These are phyloP conservation scores for Pangasianodon hypophthalmus DNA, from an alignment of 2,113 vertebrate species.

Conservation along the genomic window DNA sequence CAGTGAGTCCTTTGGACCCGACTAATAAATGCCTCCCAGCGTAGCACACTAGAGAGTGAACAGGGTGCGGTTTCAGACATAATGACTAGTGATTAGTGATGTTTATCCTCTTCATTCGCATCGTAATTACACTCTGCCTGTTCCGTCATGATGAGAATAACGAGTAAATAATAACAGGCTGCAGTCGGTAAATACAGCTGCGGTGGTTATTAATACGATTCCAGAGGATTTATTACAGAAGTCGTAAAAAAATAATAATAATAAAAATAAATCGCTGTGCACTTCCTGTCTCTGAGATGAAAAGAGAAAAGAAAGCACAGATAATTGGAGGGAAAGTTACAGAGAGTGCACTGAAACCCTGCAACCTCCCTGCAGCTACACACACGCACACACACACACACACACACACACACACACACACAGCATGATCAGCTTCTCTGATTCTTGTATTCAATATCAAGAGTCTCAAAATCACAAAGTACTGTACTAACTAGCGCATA, in stretches of 20 bases:
- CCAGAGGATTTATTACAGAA: not conserved
- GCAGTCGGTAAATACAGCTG: slow-evolving; percentile 16
- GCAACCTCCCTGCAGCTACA: slow-evolving; percentile 1
- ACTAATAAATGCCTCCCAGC: not conserved
- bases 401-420: slow-evolving; percentile 1
- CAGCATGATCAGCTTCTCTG: not conserved
- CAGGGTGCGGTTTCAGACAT: not conserved
- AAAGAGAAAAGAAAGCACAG: not conserved
- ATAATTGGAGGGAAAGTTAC: slow-evolving; percentile 4
- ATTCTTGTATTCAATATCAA: not conserved
- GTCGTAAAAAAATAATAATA: not conserved
- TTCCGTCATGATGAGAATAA: not conserved
- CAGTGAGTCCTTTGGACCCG: not conserved
- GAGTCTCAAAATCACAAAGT: not conserved
- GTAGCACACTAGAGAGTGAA: slow-evolving; percentile 3
- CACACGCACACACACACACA: slow-evolving; percentile 10
- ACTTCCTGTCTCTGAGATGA: slow-evolving; percentile 22
- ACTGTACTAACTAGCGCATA: not conserved
- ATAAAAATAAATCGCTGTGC: not conserved
- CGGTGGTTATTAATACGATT: not conserved
- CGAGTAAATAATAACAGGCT: not conserved
- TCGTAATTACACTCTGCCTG: not conserved
- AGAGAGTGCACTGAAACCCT: slow-evolving; percentile 1
- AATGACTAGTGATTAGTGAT: slow-evolving; percentile 4
- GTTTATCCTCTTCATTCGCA: not conserved